A percentile compares a stretch with the other conserved stretches of the same genome.
phyloP scores from a whole-genome alignment of 2,888 invertebrate species.

The Reticulitermes lucifugus region DNA sequence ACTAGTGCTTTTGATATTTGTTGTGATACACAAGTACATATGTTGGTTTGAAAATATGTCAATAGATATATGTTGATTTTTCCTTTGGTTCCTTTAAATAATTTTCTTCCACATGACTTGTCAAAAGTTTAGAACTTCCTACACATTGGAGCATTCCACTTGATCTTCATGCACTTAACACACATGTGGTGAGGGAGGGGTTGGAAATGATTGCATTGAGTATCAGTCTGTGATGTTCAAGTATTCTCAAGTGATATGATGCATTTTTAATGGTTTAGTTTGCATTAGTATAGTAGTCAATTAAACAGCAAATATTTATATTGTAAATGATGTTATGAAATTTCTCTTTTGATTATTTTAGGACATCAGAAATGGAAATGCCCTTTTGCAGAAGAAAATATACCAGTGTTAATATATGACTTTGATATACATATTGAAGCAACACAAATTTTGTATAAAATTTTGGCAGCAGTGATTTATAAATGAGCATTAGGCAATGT shows the following conservation, averaged over 20 bases:
- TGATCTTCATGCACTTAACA: too few species aligned
- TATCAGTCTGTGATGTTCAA: not conserved
- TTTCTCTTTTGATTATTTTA: not conserved
- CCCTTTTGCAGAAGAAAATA: not conserved
- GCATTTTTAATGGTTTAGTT: slow-evolving; percentile 7
- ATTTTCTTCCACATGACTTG: too few species aligned
- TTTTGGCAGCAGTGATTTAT: not conserved
- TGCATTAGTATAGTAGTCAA: not conserved
- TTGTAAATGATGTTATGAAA: not conserved
- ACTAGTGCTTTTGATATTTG: too few species aligned
- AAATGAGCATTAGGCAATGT: too few species aligned
- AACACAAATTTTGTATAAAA: not conserved
- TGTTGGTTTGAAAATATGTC: too few species aligned
- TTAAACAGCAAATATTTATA: not conserved
- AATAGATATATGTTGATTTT: too few species aligned
- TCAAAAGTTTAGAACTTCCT: too few species aligned
- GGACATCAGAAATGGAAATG: not conserved
- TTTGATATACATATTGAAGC: not conserved
- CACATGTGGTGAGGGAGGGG: too few species aligned
- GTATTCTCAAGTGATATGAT: not conserved
- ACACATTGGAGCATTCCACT: too few species aligned
- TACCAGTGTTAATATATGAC: not conserved
- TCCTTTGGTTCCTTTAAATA: too few species aligned
- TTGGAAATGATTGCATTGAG: not conserved
- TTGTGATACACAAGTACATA: too few species aligned